phyloP scores from a whole-genome alignment of 2,113 vertebrate genomes.

The Guaruba guarouba region DNA sequence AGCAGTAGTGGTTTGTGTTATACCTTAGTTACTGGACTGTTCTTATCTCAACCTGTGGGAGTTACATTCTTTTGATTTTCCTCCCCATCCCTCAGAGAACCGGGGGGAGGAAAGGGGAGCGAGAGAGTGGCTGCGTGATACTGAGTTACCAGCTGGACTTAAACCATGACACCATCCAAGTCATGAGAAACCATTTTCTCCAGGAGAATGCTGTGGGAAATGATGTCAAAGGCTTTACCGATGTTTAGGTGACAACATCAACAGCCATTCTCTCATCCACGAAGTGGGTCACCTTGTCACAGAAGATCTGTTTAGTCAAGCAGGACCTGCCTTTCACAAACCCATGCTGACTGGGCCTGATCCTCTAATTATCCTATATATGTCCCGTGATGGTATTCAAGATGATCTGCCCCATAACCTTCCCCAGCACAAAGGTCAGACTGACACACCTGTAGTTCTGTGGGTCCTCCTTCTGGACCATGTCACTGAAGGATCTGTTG shows the following conservation, averaged over 20 bases:
- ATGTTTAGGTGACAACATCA: not conserved
- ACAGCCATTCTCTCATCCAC: not conserved
- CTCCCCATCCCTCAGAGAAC: too few relatives aligned
- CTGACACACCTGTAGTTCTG: not conserved
- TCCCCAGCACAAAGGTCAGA: not conserved
- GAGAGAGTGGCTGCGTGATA: too few relatives aligned
- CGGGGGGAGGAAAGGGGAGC: too few relatives aligned
- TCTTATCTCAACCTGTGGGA: too few relatives aligned
- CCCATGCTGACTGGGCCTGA: not conserved
- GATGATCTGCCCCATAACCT: not conserved
- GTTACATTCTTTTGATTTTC: too few relatives aligned
- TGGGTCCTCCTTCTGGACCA: not conserved
- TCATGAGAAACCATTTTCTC: not conserved
- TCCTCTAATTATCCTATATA: not conserved
- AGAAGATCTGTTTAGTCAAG: not conserved
- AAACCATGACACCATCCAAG: not conserved
- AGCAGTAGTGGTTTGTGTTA: too few relatives aligned
- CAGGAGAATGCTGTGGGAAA: not conserved
- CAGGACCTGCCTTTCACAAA: not conserved
- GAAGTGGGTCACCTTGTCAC: rapidly evolving
- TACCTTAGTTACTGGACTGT: too few relatives aligned
- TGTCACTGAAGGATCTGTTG: not conserved
- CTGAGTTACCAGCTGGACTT: too few relatives aligned
- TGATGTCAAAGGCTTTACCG: not conserved
- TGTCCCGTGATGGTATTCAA: not conserved